phyloP scores from a whole-genome alignment of 2,113 vertebrate species.

The Pseudopodoces humilis region DNA sequence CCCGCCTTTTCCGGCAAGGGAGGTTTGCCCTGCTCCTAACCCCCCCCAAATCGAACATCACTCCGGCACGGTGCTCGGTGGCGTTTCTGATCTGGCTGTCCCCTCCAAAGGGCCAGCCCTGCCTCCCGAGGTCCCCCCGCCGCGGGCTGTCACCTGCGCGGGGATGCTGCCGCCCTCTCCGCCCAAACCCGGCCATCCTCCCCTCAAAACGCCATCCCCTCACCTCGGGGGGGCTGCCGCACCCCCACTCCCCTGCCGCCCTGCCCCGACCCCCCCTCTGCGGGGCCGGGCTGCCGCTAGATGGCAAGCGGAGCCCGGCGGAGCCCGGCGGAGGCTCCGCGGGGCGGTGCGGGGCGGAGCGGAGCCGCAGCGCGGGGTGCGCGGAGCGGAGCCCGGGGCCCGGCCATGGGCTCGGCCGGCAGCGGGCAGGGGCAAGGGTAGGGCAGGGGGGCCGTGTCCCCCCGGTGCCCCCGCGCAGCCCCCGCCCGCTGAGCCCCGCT shows the following conservation, averaged over 20 bases:
- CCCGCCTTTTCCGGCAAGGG: background rate
- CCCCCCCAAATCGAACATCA: fast-evolving
- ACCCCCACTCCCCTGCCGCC: fast-evolving
- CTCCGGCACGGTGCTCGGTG: background rate
- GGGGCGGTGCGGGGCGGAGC: background rate
- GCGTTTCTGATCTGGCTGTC: background rate
- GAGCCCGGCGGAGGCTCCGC: background rate
- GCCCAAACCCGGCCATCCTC: background rate
- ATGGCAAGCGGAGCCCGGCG: background rate
- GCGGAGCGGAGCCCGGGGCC: background rate
- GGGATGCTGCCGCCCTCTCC: background rate
- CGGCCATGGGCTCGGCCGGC: background rate
- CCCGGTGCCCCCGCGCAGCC: background rate
- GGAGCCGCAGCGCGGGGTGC: background rate
- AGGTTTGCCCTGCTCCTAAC: background rate
- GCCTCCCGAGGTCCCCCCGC: background rate
- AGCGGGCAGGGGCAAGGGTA: background rate
- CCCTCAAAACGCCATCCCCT: background rate
- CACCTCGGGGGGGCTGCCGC: background rate
- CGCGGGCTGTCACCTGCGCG: background rate
- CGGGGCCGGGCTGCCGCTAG: background rate
- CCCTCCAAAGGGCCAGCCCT: background rate
- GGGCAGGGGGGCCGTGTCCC: background rate
- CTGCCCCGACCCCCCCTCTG: background rate
- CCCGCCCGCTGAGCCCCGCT: background rate